A percentile compares a stretch with the other conserved stretches of the same genome.
Evolutionary conservation across 2,797 vertebrate species (phyloP).

Genomic region (Discoglossus pictus): DNA sequence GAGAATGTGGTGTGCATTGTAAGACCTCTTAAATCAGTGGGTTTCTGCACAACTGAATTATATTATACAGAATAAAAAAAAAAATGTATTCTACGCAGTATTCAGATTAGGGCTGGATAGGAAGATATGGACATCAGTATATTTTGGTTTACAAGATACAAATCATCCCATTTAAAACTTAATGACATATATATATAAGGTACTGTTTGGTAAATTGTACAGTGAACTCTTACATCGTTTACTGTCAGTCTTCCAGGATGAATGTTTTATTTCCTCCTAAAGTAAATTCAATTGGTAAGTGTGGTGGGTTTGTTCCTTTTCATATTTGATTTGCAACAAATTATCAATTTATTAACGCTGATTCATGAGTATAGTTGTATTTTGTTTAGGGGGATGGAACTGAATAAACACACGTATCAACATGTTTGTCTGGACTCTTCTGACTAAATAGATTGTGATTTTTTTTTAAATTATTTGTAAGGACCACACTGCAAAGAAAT

Average conservation of each 20-base stretch:
- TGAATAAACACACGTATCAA: slow-evolving; percentile 22
- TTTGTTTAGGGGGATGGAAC: slow-evolving; percentile 6
- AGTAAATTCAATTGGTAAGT: slow-evolving; percentile 2
- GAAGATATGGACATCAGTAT: neutral
- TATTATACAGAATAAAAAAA: neutral
- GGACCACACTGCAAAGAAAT: no score
- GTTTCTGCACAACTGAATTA: neutral
- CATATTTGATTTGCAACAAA: slow-evolving; percentile 25
- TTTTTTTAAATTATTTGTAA: no score
- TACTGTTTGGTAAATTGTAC: slow-evolving; percentile 19
- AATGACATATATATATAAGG: slow-evolving; percentile 7
- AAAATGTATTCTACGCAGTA: no score
- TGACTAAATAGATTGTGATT: no score
- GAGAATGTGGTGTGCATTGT: slow-evolving; percentile 17
- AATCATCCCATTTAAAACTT: slow-evolving; percentile 20
- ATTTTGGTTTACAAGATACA: slow-evolving; percentile 1
- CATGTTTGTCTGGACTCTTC: no score
- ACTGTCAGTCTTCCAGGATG: slow-evolving; percentile 25
- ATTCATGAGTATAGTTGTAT: slow-evolving; percentile 27
- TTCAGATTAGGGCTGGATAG: neutral
- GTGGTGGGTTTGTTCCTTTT: slow-evolving; percentile 21
- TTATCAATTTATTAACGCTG: slow-evolving; percentile 31
- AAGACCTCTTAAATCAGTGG: neutral
- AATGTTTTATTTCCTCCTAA: slow-evolving; percentile 20
- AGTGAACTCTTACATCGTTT: neutral